Base-by-base conservation (phyloP, 2,888 invertebrate species). In the Drosophila monieri region DNA sequence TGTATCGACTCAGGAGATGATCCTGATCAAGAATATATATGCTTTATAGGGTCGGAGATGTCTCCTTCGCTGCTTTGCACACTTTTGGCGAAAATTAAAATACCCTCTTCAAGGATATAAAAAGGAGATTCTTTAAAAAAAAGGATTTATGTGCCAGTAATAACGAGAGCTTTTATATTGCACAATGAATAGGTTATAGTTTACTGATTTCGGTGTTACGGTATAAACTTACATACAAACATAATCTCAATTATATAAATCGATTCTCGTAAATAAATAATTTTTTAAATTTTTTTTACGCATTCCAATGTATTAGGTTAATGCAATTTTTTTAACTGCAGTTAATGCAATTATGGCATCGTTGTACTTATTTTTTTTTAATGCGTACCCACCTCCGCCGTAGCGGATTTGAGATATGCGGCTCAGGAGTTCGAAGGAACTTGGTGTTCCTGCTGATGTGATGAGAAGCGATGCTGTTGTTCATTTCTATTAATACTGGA, bases 381-480 rank as follows among this genome's bases (percentile, higher is more conserved):
- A 32, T 18, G 27, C 30, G n/a, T 37, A 37, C 37, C 47, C 54
- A 49, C 51, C 57, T 48, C 35, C 35, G 35, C n/a, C 9, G n/a
- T 25, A 41, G 25, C 21, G 27, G 55, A 35, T 18, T 27, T 14
- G 15, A 37, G 44, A 6, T 9, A 44, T 35, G 18, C 95, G 92
- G 95, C 95, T 96, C 95, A 96, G 94, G 95, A 94, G 32, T 30
- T 51, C 21, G 71, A 35, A 12, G 62, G 71, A 18, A 52, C 53
- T 35, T 58, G 64, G 18, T 74, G 69, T 14, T 74, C 94, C 89
- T 94, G 94, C 85, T 93, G 92, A 85, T 93, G 93, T 39, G 67
- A 61, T 6, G 54, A 72, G n/a, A 83, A 93, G 91, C 89, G 94
- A 92, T 76, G 88, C 4, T 70, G 76, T 2, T 67, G 75, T 3